Percentiles rank a stretch among this genome's conserved stretches.
phyloP scores from a whole-genome alignment of 1,140 invertebrate genomes.

The Neodiprion virginianus region DNA sequence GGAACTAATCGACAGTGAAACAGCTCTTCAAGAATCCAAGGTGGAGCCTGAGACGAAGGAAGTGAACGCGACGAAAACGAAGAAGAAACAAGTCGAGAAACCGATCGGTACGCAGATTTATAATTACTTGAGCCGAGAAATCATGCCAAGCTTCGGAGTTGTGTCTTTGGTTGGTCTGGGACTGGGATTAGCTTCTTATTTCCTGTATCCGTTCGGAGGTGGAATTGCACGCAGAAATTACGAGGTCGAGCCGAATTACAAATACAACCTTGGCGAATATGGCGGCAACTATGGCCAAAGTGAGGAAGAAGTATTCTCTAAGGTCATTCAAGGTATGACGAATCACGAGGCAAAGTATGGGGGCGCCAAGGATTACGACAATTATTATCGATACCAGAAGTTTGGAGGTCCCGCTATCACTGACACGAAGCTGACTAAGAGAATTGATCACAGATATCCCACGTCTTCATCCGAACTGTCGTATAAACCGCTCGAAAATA shows the following conservation, averaged over 20 bases:
- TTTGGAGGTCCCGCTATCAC: slow-evolving; percentile 36
- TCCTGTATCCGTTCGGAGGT: slow-evolving; percentile 75
- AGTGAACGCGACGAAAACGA: slow-evolving; percentile 49
- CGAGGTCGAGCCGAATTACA: slow-evolving; percentile 67
- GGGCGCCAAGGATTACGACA: slow-evolving; percentile 39
- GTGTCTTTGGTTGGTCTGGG: slow-evolving; percentile 74
- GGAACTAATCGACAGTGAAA: slow-evolving; percentile 29
- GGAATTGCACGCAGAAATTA: slow-evolving; percentile 70
- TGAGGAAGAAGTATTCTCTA: slow-evolving; percentile 77
- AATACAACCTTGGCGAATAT: slow-evolving; percentile 71
- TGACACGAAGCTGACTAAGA: slow-evolving; percentile 33
- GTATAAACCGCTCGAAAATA: slow-evolving; percentile 45
- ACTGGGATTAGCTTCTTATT: slow-evolving; percentile 76
- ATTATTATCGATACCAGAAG: slow-evolving; percentile 47
- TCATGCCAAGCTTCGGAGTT: slow-evolving; percentile 80
- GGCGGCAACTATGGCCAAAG: slow-evolving; percentile 69
- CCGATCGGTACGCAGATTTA: slow-evolving; percentile 77
- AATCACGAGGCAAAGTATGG: slow-evolving; percentile 41
- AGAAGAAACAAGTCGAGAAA: slow-evolving; percentile 56
- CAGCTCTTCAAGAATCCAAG: slow-evolving; percentile 56
- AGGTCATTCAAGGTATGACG: slow-evolving; percentile 77
- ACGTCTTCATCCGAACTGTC: slow-evolving; percentile 23
- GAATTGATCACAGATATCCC: slow-evolving; percentile 35
- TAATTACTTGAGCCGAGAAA: slow-evolving; percentile 78
- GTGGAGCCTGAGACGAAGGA: slow-evolving; percentile 59